Evolutionary conservation across 2,113 vertebrate genomes (phyloP).

Genomic region (Sinocyclocheilus anophthalmus): DNA sequence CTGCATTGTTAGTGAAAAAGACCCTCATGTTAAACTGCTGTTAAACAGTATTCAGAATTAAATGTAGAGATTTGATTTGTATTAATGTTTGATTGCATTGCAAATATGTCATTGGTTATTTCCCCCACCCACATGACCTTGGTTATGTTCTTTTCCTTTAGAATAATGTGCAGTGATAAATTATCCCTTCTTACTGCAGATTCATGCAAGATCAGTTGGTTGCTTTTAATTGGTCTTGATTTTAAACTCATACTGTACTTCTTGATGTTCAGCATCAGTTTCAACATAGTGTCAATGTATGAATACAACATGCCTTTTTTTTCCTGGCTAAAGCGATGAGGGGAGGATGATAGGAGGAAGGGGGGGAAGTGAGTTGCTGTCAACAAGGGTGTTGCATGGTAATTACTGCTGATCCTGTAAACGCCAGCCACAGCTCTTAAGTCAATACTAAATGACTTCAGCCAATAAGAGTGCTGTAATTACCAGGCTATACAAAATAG

Average conservation of each 20-base stretch:
- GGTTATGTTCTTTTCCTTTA: background rate
- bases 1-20: too few species aligned
- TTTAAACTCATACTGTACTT: background rate
- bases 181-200: too few species aligned
- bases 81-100: too few species aligned
- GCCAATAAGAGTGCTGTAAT: conserved; percentile 25
- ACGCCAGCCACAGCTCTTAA: conserved; percentile 7
- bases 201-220: background rate
- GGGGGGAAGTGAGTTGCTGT: conserved; percentile 27
- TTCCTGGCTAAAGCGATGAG: too few species aligned
- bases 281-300: conserved; percentile 6
- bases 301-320: background rate
- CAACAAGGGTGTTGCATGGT: conserved; percentile 4
- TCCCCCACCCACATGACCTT: background rate
- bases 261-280: background rate
- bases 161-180: background rate
- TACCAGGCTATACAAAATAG: background rate
- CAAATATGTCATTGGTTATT: background rate
- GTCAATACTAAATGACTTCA: conserved; percentile 31
- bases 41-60: too few species aligned
- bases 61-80: too few species aligned
- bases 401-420: conserved; percentile 37
- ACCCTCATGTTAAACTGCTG: too few species aligned
- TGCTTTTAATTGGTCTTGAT: background rate
- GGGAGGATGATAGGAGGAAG: too few species aligned